Evolutionary conservation across 1,140 invertebrate genomes (phyloP), one percentile per base, ranked within the genome.

Genomic region (Papilio aristodemus): DNA sequence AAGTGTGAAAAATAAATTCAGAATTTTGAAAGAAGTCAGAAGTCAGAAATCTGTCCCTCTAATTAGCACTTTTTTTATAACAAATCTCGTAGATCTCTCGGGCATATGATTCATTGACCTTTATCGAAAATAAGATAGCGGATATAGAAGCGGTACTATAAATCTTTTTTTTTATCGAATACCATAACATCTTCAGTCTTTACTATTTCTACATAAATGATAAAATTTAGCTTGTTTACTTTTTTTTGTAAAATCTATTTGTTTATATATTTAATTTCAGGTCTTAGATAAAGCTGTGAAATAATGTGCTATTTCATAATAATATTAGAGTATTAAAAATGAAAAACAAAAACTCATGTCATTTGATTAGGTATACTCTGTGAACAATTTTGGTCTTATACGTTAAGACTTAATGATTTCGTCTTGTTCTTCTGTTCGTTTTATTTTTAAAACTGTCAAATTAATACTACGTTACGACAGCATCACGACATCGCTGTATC

Each of bases 91-190:
- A 50, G 8, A 43, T 50, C 8, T 14, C n/a, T 0, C 7, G 8
- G n/a, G 13, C n/a, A n/a, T 17, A n/a, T 41, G 41, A 43, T 43
- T 50, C 43, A 22, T 50, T 22, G 43, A 50, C 43, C 46, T 54
- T 54, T 54, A 54, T 54, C 46, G 7, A 10, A 22, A 54, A 54
- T 54, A 11, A 54, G 10, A 54, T 54, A 22, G 46, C 22, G 46
- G 19, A 54, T 54, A 5, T 54, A 25, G 46, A 19, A 54, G 46
- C 19, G 46, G 46, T 22, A 54, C 46, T 54, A 54, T 54, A 22
- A 54, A 54, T 54, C 46, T 54, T 54, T 22, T 46, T 32, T 54
- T 17, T 17, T 6, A 43, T 25, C 10, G 10, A 22, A 54, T 22
- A 1, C 46, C 22, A 54, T 54, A 54, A 22, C 46, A 54, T 22